Evolutionary conservation across 1,140 invertebrate genomes (phyloP).

Genomic region (Rhynchophorus ferrugineus): DNA sequence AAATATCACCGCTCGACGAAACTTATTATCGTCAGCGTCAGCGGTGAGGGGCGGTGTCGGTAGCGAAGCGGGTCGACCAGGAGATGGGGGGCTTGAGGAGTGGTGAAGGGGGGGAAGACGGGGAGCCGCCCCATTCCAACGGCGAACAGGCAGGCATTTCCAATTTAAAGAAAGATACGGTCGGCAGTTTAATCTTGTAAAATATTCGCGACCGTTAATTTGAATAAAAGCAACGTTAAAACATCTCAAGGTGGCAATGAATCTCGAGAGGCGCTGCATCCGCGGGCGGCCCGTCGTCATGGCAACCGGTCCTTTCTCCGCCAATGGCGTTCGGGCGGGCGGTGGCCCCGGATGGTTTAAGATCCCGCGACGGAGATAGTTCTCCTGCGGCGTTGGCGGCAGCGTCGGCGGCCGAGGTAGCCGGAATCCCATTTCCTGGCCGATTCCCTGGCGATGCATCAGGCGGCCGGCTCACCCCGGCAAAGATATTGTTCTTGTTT

Average conservation of each 20-base stretch:
- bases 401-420: conserved; percentile 1
- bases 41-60: no score
- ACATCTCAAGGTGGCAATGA: conserved; percentile 42
- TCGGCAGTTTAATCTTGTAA: conserved; percentile 36
- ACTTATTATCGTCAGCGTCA: no score
- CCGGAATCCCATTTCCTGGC: conserved; percentile 8
- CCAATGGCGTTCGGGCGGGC: conserved; percentile 35
- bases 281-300: conserved; percentile 35
- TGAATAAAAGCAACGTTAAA: conserved; percentile 44
- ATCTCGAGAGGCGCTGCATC: conserved; percentile 33
- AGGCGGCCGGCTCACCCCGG: conserved; percentile 9
- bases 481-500: conserved; percentile 27
- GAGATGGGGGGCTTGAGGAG: no score
- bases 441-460: conserved; percentile 28
- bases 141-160: conserved; percentile 30
- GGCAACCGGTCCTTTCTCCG: conserved; percentile 33
- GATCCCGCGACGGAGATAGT: conserved; percentile 34
- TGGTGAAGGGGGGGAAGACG: no score
- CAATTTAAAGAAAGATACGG: conserved; percentile 38
- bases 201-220: conserved; percentile 40
- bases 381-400: conserved; percentile 19
- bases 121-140: conserved; percentile 15
- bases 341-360: conserved; percentile 38
- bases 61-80: no score
- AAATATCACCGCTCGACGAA: no score